Base-by-base conservation (phyloP, 2,888 invertebrate species). In the Drosophila neotestacea region DNA sequence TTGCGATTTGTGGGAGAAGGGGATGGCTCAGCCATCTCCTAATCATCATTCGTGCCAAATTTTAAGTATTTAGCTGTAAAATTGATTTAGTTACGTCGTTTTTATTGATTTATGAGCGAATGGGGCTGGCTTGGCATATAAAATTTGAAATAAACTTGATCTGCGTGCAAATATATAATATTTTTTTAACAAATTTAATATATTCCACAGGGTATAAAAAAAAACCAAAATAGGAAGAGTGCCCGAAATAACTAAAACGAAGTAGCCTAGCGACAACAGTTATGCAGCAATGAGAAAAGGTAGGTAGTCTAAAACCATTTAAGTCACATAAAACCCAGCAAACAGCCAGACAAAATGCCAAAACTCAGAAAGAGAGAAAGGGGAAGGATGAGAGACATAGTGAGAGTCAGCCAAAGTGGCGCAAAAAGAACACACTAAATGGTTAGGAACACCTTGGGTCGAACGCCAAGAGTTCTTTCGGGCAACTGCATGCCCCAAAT, bases 301-400 rank as follows among this genome's bases (percentile, higher is more conserved):
- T 65, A 77, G 59, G 36, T 46, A 44, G 61, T 55, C 34, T 55
- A 32, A 65, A 71, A 78, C 68, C 64, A 76, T 81, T 86, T 88
- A 81, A 88, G 86, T 87, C 70, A 70, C 64, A 76, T 72, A 76
- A 84, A 81, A 70, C 68, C 79, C 70, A 64, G 64, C 69, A 64
- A 68, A 62, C 62, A 70, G 75, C 58, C 70, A 72, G 55, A 65
- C 64, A 55, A 56, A 67, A 54, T 55, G 63, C 47, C 38, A 38
- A 56, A 47, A 54, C 27, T 56, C 64, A 44, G 13, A 67, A 48
- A 47, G 63, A 28, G 42, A 22, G 6, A 27, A 27, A 51, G n/a
- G 9, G 10, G 5, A 4, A 22, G 5, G 9, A 9, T 10, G 44
- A 13, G n/a, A 11, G 32, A 13, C 41, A 6, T 5, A 34, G 6